Evolutionary conservation across 1,140 invertebrate species (phyloP), one percentile per base, ranked within the genome.

Genomic region (Pinna nobilis): DNA sequence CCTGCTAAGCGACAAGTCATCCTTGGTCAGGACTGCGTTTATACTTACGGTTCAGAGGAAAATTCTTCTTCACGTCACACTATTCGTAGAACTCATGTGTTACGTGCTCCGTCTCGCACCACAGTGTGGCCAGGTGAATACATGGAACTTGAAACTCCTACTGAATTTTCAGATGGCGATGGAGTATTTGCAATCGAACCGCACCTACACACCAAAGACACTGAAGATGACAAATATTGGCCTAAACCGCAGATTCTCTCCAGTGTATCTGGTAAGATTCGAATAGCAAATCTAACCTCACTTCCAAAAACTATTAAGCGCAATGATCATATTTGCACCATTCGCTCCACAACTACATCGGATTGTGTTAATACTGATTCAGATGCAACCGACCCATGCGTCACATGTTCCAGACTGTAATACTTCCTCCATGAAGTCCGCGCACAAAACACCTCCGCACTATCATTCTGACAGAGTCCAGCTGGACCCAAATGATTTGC

Each of bases 261-360:
- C 15, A 69, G 49, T 15, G 47, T 79, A 18, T 5, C 60, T 0
- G 74, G 71, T 6, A 76, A 69, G 4, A 53, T 79, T 4, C 51
- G 68, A 7, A 63, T 81, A 32, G 37, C 66, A 3, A 79, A 81
- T 53, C 30, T 66, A 4, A 72, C 74, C 11, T 6, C n/a, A 3
- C 11, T 47, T 28, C 67, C 77, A 39, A 25, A 55, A 37, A 2
- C 23, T 4, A 3, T 78, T 11, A 61, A 65, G 25, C 39, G 23
- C 30, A 60, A 77, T 65, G 74, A 82, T 11, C 80, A 82, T 64
- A 65, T 77, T 18, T 74, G 53, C n/a, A 23, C 57, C 47, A 32
- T 68, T 2, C 33, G 66, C 28, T 20, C 47, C 28, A 60, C 53
- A 32, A 28, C 13, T 35, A 6, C 23, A 32, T 41, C 50, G 32